Percentiles rank a stretch among this genome's conserved stretches.
These are phyloP conservation scores for Caranx ignobilis DNA, from an alignment of 2,113 vertebrate genomes.

Conservation along the genomic window DNA sequence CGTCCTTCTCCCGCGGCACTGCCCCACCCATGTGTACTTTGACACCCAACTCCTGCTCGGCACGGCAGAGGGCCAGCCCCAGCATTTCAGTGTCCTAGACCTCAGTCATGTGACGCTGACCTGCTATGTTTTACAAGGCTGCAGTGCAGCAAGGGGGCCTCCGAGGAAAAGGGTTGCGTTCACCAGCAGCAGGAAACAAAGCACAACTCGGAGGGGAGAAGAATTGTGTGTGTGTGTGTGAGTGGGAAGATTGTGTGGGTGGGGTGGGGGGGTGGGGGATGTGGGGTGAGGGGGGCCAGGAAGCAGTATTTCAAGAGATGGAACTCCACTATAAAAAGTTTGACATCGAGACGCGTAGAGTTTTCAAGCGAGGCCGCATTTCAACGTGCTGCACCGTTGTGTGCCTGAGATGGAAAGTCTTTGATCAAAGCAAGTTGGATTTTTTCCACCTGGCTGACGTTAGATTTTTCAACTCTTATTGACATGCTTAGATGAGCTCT, in stretches of 20 bases:
- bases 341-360: conserved; percentile 62
- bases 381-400: conserved; percentile 57
- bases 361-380: conserved; percentile 43
- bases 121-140: conserved; percentile 82
- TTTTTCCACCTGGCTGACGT: conserved; percentile 72
- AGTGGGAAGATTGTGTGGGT: conserved; percentile 14
- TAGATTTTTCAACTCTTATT: conserved; percentile 69
- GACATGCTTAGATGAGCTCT: conserved; percentile 71
- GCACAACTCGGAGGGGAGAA: conserved; percentile 49
- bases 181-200: conserved; percentile 77
- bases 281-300: conserved; percentile 47
- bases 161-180: conserved; percentile 70
- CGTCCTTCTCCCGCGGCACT: conserved; percentile 16
- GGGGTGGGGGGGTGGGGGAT: background rate
- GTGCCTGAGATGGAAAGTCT: conserved; percentile 50
- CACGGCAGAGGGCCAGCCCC: conserved; percentile 34
- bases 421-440: conserved; percentile 67
- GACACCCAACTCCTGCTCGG: conserved; percentile 64
- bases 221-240: conserved; percentile 17
- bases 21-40: conserved; percentile 74
- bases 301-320: conserved; percentile 77
- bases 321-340: conserved; percentile 70
- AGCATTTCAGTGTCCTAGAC: conserved; percentile 68
- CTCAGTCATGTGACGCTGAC: conserved; percentile 79
- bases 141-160: conserved; percentile 66